A percentile compares a stretch with the other conserved stretches of the same genome.
Evolutionary conservation across 2,888 invertebrate species (phyloP).

Genomic region (Entomobrya proxima): DNA sequence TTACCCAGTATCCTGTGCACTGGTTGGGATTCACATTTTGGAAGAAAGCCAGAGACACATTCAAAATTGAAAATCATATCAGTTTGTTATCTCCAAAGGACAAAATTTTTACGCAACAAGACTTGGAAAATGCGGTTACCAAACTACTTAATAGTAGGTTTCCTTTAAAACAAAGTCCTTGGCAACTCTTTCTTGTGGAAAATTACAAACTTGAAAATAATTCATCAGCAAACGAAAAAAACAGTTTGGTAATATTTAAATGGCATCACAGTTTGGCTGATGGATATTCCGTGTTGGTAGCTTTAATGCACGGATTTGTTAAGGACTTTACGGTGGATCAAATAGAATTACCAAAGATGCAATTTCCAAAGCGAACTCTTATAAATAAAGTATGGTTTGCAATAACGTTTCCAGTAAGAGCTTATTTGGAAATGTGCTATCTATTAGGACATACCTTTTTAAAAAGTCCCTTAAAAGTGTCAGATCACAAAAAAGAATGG

Average conservation of each 20-base stretch:
- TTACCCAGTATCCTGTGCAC: conserved; percentile 23
- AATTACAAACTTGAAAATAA: not conserved
- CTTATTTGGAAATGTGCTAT: not conserved
- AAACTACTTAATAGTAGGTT: not conserved
- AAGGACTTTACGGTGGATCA: too few species aligned
- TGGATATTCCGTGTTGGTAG: conserved; percentile 3
- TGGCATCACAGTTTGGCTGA: conserved; percentile 37
- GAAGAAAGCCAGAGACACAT: not conserved
- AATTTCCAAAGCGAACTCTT: not conserved
- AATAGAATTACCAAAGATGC: not conserved
- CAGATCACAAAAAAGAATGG: conserved; percentile 4
- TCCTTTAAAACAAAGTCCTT: not conserved
- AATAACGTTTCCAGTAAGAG: not conserved
- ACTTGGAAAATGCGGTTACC: not conserved
- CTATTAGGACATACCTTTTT: not conserved
- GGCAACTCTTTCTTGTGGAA: conserved; percentile 8
- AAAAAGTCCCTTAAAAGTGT: not conserved
- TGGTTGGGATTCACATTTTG: conserved; percentile 52
- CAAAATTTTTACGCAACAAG: not conserved
- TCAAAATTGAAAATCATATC: conserved; percentile 18
- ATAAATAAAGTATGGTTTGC: not conserved
- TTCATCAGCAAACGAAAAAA: too few species aligned
- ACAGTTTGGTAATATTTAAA: conserved; percentile 25
- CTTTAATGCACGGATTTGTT: conserved; percentile 22
- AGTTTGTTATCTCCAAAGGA: not conserved